Percentiles rank a stretch among this genome's conserved stretches.
These are phyloP conservation scores for Gnatocerus cornutus DNA, from an alignment of 2,888 invertebrate species.

Conservation along the genomic window DNA sequence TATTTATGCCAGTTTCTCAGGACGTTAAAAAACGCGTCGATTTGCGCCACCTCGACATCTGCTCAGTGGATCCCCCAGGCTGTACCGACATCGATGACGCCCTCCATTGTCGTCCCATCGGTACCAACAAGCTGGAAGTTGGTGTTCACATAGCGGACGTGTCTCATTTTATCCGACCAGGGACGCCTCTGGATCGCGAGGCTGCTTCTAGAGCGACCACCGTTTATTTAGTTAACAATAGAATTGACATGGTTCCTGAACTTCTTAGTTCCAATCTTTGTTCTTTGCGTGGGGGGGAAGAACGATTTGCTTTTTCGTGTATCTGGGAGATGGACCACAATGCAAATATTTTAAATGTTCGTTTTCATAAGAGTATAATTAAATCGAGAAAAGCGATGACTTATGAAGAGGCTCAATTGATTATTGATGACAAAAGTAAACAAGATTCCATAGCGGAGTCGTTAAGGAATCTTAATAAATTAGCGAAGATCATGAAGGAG, in stretches of 20 bases:
- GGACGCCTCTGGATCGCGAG: conserved; percentile 93
- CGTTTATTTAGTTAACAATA: conserved; percentile 94
- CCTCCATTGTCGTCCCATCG: conserved; percentile 87
- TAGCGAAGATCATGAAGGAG: conserved; percentile 94
- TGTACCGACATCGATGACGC: conserved; percentile 99
- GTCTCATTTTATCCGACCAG: conserved; percentile 95
- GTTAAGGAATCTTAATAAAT: conserved; percentile 85
- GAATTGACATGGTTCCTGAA: conserved; percentile 92
- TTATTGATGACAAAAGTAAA: conserved; percentile 87
- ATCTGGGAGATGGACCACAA: conserved; percentile 93
- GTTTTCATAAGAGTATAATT: conserved; percentile 95
- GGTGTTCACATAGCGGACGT: conserved; percentile 99
- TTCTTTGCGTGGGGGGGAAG: conserved; percentile 92
- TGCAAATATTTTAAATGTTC: conserved; percentile 86
- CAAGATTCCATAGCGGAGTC: conserved; percentile 83
- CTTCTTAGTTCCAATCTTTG: conserved; percentile 96
- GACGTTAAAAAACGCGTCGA: conserved; percentile 87
- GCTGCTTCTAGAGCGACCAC: conserved; percentile 96
- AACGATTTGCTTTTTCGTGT: conserved; percentile 95
- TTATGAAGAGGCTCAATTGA: conserved; percentile 96
- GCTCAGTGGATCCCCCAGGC: conserved; percentile 98
- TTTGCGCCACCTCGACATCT: conserved; percentile 88
- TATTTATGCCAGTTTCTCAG: conserved; percentile 68
- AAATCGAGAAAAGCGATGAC: conserved; percentile 94
- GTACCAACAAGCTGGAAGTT: conserved; percentile 85